A percentile compares a stretch with the other conserved stretches of the same genome.
Evolutionary conservation across 2,888 invertebrate genomes (phyloP).

Genomic region (Caenorhabditis doughertyi): DNA sequence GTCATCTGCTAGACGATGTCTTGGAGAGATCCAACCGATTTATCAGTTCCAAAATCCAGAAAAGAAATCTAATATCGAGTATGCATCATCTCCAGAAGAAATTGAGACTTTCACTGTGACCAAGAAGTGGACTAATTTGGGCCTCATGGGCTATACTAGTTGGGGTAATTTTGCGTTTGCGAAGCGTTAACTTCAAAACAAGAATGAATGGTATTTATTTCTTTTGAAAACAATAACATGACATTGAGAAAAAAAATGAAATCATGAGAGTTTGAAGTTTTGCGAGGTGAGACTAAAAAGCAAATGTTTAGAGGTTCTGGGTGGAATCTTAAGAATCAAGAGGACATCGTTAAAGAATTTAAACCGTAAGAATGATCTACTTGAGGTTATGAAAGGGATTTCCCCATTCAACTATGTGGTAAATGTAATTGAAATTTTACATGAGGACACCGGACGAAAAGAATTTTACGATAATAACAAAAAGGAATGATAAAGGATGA

Average conservation of each 20-base stretch:
- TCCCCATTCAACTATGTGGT: not conserved
- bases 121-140: slow-evolving; percentile 55
- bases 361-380: slow-evolving; percentile 56
- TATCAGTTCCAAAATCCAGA: slow-evolving; percentile 54
- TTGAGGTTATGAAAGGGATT: slow-evolving; percentile 18
- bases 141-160: slow-evolving; percentile 48
- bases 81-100: slow-evolving; percentile 37
- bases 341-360: slow-evolving; percentile 3
- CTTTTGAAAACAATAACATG: not conserved
- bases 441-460: slow-evolving; percentile 15
- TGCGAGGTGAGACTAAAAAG: slow-evolving; percentile 19
- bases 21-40: slow-evolving; percentile 51
- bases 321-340: slow-evolving; percentile 23
- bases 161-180: slow-evolving; percentile 65
- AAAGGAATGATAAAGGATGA: not conserved
- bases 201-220: slow-evolving; percentile 4
- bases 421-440: not conserved
- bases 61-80: slow-evolving; percentile 40
- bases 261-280: not conserved
- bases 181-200: slow-evolving; percentile 23
- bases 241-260: not conserved
- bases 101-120: slow-evolving; percentile 20
- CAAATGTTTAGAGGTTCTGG: slow-evolving; percentile 14
- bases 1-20: slow-evolving; percentile 55
- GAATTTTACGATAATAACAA: not conserved